Evolutionary conservation across 2,113 vertebrate species (phyloP).

Genomic region (Poeciliopsis prolifica): DNA sequence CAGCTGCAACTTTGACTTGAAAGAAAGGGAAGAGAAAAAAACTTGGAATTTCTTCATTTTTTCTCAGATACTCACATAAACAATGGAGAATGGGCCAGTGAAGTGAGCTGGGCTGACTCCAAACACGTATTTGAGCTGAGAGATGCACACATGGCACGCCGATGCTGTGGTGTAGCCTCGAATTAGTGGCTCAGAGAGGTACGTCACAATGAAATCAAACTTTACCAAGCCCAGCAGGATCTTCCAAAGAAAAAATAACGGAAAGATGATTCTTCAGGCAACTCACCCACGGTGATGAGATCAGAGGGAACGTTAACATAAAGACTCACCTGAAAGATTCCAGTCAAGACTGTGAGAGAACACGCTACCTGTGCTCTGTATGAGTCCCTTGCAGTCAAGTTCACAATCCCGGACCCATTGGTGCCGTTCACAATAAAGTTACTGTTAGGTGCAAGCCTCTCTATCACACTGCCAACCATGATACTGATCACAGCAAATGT

Average conservation of each 20-base stretch:
- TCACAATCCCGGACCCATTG: slow-evolving; percentile 48
- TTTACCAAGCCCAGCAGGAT: slow-evolving; percentile 87
- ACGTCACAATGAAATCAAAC: slow-evolving; percentile 95
- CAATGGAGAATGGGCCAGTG: slow-evolving; percentile 84
- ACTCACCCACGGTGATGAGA: background rate
- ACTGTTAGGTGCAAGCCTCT: slow-evolving; percentile 80
- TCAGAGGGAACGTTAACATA: background rate
- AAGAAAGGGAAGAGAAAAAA: background rate
- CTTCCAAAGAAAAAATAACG: slow-evolving; percentile 65
- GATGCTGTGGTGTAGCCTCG: slow-evolving; percentile 92
- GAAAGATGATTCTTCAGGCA: background rate
- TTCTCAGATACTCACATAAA: slow-evolving; percentile 83
- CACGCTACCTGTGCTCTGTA: slow-evolving; percentile 84
- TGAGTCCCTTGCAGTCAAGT: slow-evolving; percentile 58
- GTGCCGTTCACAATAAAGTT: slow-evolving; percentile 77
- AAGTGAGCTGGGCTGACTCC: slow-evolving; percentile 77
- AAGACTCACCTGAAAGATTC: slow-evolving; percentile 87
- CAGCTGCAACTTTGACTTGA: background rate
- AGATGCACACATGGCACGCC: slow-evolving; percentile 86
- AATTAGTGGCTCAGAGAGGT: slow-evolving; percentile 92
- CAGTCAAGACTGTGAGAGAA: slow-evolving; percentile 82
- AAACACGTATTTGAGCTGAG: slow-evolving; percentile 92
- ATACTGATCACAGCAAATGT: slow-evolving; percentile 93
- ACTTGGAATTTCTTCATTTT: background rate
- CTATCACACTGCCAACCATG: slow-evolving; percentile 90